Percentiles rank a stretch among this genome's conserved stretches.
These are phyloP conservation scores for Eurosta solidaginis DNA, from an alignment of 1,140 invertebrate genomes.

Conservation along the genomic window DNA sequence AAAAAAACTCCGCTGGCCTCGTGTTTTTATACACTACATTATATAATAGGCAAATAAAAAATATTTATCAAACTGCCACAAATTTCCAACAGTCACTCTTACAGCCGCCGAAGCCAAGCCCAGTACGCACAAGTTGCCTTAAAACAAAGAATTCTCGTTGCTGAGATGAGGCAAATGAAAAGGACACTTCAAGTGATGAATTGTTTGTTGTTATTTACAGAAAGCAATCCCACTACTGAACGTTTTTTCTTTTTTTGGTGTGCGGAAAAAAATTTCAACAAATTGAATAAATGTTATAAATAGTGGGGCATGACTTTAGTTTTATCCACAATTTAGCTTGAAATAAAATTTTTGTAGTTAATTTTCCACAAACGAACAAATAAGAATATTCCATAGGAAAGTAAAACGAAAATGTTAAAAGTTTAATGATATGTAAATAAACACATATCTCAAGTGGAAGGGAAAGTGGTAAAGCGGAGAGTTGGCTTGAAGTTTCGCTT, in stretches of 20 bases:
- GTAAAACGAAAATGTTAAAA: background rate
- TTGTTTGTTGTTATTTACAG: slow-evolving; percentile 34
- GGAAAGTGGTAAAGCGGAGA: too few species aligned
- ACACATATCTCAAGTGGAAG: background rate
- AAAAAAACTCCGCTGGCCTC: too few species aligned
- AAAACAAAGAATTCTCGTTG: background rate
- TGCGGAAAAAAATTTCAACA: background rate
- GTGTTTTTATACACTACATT: too few species aligned
- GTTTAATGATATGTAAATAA: slow-evolving; percentile 28
- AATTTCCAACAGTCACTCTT: background rate
- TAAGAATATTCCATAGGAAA: background rate
- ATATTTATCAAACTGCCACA: background rate
- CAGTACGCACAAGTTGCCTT: background rate
- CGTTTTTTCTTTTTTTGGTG: too few species aligned
- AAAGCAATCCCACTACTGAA: background rate
- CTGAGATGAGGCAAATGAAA: background rate
- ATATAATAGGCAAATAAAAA: too few species aligned
- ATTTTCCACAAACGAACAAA: slow-evolving; percentile 22
- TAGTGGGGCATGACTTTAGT: background rate
- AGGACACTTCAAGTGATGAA: slow-evolving; percentile 37
- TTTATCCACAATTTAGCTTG: background rate
- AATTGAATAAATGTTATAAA: slow-evolving; percentile 11
- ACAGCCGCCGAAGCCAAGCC: background rate
- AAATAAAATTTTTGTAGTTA: slow-evolving; percentile 19
- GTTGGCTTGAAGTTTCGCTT: too few species aligned